A percentile compares a stretch with the other conserved stretches of the same genome.
Evolutionary conservation across 1,140 invertebrate species (phyloP).

Genomic region (Temnothorax longispinosus): DNA sequence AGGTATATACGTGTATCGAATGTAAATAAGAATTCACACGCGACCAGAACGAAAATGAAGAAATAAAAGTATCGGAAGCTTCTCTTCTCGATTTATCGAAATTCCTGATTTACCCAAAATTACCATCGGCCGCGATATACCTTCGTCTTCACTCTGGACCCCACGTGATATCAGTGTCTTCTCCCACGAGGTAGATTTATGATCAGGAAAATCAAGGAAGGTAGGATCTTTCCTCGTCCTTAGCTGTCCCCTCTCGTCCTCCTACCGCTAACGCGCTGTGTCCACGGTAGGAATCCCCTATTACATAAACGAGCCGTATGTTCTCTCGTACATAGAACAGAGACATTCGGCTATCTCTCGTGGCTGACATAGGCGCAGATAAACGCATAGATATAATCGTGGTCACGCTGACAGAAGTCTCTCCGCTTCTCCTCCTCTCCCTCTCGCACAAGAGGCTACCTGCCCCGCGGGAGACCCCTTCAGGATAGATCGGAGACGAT

Average conservation of each 20-base stretch:
- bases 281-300: conserved; percentile 49
- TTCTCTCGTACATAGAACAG: conserved; percentile 51
- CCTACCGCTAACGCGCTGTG: background rate
- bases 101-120: conserved; percentile 38
- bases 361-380: conserved; percentile 67
- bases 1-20: background rate
- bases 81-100: conserved; percentile 7
- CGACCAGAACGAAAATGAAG: background rate
- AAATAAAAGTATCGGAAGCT: conserved; percentile 35
- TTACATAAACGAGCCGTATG: conserved; percentile 69
- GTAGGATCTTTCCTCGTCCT: conserved; percentile 37
- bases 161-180: conserved; percentile 80
- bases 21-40: background rate
- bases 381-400: conserved; percentile 72
- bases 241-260: background rate
- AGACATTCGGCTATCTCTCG: conserved; percentile 47
- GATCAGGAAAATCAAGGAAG: conserved; percentile 62
- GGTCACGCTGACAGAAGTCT: conserved; percentile 77
- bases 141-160: conserved; percentile 79
- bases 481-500: conserved; percentile 65
- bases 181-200: conserved; percentile 81
- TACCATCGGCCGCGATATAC: conserved; percentile 60
- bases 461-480: conserved; percentile 77
- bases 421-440: conserved; percentile 21
- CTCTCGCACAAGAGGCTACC: conserved; percentile 71